These are phyloP conservation scores for Balaenoptera acutorostrata DNA, from an alignment of 2,113 vertebrate genomes.

Conservation along the genomic window DNA sequence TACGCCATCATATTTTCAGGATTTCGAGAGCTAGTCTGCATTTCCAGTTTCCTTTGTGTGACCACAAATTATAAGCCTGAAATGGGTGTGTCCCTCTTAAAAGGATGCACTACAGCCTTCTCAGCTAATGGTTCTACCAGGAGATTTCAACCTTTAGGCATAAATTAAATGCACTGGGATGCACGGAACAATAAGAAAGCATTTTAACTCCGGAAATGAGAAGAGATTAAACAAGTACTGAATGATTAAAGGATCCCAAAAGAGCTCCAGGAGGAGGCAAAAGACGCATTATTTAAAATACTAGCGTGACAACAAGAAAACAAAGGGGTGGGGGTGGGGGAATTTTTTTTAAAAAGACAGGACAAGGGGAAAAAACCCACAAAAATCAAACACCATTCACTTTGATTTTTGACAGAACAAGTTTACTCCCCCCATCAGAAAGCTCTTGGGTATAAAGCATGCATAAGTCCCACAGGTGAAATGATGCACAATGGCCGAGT, in stretches of 20 bases:
- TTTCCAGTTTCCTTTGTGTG: slow-evolving; percentile 78
- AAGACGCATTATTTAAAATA: slow-evolving; percentile 51
- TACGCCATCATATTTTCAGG: slow-evolving; percentile 28
- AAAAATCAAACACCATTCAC: slow-evolving; percentile 37
- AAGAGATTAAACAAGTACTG: slow-evolving; percentile 52
- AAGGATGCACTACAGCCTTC: slow-evolving; percentile 58
- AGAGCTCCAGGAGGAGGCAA: slow-evolving; percentile 17
- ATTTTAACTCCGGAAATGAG: slow-evolving; percentile 26
- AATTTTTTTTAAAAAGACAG: background rate
- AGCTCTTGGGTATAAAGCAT: slow-evolving; percentile 68
- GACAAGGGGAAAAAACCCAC: background rate
- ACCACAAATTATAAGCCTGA: slow-evolving; percentile 66
- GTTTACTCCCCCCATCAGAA: slow-evolving; percentile 65
- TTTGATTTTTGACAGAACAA: slow-evolving; percentile 46
- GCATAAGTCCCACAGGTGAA: slow-evolving; percentile 80
- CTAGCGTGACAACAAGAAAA: slow-evolving; percentile 43
- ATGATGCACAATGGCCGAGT: slow-evolving; percentile 77
- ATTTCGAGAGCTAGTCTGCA: slow-evolving; percentile 25
- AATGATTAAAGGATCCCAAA: slow-evolving; percentile 8
- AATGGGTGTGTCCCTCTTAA: slow-evolving; percentile 82
- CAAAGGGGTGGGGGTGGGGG: slow-evolving; percentile 37
- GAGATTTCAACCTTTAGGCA: background rate
- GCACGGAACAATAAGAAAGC: slow-evolving; percentile 33
- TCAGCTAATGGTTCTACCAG: slow-evolving; percentile 48
- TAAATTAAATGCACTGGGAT: background rate